phyloP scores from a whole-genome alignment of 2,113 vertebrate species.

The Rousettus leschenaultii region DNA sequence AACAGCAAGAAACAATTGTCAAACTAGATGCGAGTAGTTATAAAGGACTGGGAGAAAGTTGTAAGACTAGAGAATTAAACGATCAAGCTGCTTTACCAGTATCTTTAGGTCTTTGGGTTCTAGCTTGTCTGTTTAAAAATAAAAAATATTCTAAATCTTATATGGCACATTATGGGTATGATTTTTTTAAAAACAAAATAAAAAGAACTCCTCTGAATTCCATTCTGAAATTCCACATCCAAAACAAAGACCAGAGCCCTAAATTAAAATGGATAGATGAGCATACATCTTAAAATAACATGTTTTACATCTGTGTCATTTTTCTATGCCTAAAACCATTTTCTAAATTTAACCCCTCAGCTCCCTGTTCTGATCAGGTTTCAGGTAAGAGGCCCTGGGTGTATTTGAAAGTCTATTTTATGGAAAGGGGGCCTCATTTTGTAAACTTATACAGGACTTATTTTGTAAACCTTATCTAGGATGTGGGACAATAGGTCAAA shows the following conservation, averaged over 20 bases:
- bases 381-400: neutral
- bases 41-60: neutral
- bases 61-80: neutral
- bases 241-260: neutral
- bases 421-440: neutral
- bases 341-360: neutral
- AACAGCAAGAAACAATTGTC: neutral
- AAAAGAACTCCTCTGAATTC: neutral
- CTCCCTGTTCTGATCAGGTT: neutral
- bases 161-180: neutral
- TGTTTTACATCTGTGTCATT: neutral
- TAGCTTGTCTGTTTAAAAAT: neutral
- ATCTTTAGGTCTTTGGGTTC: neutral
- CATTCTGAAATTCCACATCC: neutral
- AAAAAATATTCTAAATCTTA: neutral
- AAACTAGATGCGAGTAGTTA: neutral
- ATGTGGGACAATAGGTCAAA: neutral
- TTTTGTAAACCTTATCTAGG: neutral
- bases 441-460: neutral
- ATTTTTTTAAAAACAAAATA: neutral
- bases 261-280: neutral
- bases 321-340: neutral
- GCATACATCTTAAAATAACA: neutral
- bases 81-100: neutral
- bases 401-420: neutral